Evolutionary conservation across 2,888 invertebrate species (phyloP).

Genomic region (Cheilosia urbana): DNA sequence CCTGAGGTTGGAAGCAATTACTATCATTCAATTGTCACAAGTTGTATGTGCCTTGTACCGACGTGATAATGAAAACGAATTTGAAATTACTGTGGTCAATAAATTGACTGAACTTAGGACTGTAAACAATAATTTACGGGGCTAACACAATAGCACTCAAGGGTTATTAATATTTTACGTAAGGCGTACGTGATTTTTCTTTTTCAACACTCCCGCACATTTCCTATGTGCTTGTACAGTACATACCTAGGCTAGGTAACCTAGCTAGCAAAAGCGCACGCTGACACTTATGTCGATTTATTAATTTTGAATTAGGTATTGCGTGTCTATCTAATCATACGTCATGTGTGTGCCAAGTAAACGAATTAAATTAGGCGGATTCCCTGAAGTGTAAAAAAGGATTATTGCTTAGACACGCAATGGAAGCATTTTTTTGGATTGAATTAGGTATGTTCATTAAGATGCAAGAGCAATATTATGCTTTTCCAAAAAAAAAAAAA

Average conservation of each 20-base stretch:
- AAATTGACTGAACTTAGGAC: slow-evolving; percentile 33
- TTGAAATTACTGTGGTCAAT: slow-evolving; percentile 28
- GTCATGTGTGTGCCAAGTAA: slow-evolving; percentile 3
- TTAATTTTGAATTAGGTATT: slow-evolving; percentile 32
- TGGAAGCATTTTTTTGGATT: background rate
- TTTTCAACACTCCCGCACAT: background rate
- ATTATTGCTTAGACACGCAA: slow-evolving; percentile 25
- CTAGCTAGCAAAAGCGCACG: background rate
- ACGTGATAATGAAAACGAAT: slow-evolving; percentile 10
- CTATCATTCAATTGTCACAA: background rate
- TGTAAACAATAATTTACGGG: slow-evolving; percentile 37
- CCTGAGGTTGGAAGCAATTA: background rate
- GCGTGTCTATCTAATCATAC: slow-evolving; percentile 36
- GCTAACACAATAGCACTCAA: slow-evolving; percentile 6
- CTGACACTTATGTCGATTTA: slow-evolving; percentile 12
- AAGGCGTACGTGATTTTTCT: slow-evolving; percentile 13
- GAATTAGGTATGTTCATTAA: background rate
- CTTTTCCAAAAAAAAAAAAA: no score
- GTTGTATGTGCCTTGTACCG: no score
- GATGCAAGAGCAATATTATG: no score
- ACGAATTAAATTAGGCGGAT: slow-evolving; percentile 22
- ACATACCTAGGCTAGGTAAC: background rate
- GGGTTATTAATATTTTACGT: slow-evolving; percentile 28
- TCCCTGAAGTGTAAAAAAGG: slow-evolving; percentile 6
- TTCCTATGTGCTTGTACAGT: no score